Evolutionary conservation across 1,140 invertebrate species (phyloP), one percentile per base, ranked within the genome.

Genomic region (Lepeophtheirus salmonis): DNA sequence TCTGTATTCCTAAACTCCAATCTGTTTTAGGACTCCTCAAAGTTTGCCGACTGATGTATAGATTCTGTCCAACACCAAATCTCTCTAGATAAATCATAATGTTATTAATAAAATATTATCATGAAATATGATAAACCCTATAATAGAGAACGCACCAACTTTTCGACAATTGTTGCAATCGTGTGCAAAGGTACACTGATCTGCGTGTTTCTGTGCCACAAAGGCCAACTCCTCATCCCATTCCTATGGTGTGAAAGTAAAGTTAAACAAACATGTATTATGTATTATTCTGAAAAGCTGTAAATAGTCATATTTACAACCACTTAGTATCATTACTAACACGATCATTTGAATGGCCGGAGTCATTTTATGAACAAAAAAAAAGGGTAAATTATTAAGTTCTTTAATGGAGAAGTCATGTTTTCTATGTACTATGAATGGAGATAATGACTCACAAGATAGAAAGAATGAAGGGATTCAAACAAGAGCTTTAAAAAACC

Each of bases 161-260:
- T 73, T 66, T 76, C 71, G 48, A 69, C 70, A 60, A 17, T 66
- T 53, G n/a, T 48, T 22, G 70, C 72, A 65, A 68, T 90, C 86
- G 67, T 91, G 87, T 14, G 74, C 75, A 59, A 84, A 79, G 22
- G 77, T 74, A 67, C 86, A 90, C 54, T 80, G 78, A 62, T 85
- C 79, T 0, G 87, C 82, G 82, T 86, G 88, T 65, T 78, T 74
- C 68, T 90, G 86, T 3, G 87, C 86, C 49, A 79, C 74, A 2
- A 74, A 69, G 13, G 87, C 87, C 61, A 91, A 72, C 69, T 89
- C 84, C 48, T 88, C 83, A 68, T 90, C 86, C 88, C 88, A 90
- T 24, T 52, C 64, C 65, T 66, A 63, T 17, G 12, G 50, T 20
- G 16, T 20, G 17, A 14, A 18, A n/a, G 30, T 12, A 41, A 41